Base-by-base conservation (phyloP, 2,113 vertebrate species). In the Corydoras maculifer region DNA sequence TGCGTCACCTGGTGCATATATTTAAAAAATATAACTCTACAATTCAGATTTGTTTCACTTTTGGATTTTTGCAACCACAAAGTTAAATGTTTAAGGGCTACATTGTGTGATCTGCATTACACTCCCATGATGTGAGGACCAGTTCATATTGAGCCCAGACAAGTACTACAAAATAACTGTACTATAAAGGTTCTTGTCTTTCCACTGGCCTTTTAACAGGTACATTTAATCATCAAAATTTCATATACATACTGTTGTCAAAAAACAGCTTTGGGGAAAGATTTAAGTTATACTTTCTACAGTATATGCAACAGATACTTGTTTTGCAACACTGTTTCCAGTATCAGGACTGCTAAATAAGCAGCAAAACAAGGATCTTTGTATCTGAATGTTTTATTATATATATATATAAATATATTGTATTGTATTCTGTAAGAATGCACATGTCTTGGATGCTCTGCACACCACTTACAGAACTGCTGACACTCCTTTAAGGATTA, bases 121-220 rank as follows among this genome's bases (percentile, higher is more conserved):
- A 73, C 62, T 69, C 74, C 69, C 68, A 67, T 73, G 75, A 75
- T 73, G 15, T 74, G 78, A 77, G 67, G 72, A 74, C 60, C 65
- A n/a, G 71, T 67, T 66, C 70, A 67, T 82, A 79, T 79, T 77
- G 69, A 68, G 77, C 78, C 70, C 72, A 72, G 73, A 79, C 75
- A 68, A 53, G 74, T 81, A 72, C 72, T 76, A 73, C 80, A 82
- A 75, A 81, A 80, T 84, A 75, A 67, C 78, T 78, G 77, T 87
- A 82, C 83, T 84, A 80, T 83, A 74, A 80, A 72, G 29, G 67
- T 76, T 68, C 65, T 51, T 57, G 25, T 43, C 35, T 43, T 43
- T 43, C 35, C 35, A 43, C 35, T 43, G 35, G 35, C 35, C 35
- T 43, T 25, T 43, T 43, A 43, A 43, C 35, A 43, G 35, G 35